phyloP scores from a whole-genome alignment of 1,140 invertebrate species.

The Pseudomyrmex concolor region DNA sequence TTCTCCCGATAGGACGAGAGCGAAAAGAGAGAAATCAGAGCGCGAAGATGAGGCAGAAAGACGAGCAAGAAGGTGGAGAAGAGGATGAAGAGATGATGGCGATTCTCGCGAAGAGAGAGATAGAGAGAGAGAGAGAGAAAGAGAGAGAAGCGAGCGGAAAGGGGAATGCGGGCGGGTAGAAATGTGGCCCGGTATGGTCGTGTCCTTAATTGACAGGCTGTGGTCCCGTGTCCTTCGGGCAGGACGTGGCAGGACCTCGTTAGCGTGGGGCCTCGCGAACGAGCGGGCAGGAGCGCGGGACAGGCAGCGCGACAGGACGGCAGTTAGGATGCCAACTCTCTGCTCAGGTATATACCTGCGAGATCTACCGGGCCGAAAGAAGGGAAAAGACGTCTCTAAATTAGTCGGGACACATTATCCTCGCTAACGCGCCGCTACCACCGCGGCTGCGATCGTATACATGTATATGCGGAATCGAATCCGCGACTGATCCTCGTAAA shows the following conservation, averaged over 20 bases:
- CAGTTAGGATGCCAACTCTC: slow-evolving; percentile 80
- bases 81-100: slow-evolving; percentile 31
- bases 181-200: slow-evolving; percentile 83
- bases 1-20: slow-evolving; percentile 16
- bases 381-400: slow-evolving; percentile 81
- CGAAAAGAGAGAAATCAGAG: slow-evolving; percentile 35
- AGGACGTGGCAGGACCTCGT: slow-evolving; percentile 83
- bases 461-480: slow-evolving; percentile 59
- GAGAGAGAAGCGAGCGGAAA: background rate
- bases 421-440: slow-evolving; percentile 80
- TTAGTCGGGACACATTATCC: slow-evolving; percentile 84
- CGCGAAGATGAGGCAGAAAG: background rate
- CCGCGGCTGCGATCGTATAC: slow-evolving; percentile 74
- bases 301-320: slow-evolving; percentile 68
- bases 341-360: slow-evolving; percentile 76
- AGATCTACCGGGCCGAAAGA: slow-evolving; percentile 70
- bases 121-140: too few relatives aligned
- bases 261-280: slow-evolving; percentile 76
- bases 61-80: slow-evolving; percentile 51
- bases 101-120: slow-evolving; percentile 51
- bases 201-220: slow-evolving; percentile 85
- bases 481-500: slow-evolving; percentile 70
- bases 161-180: slow-evolving; percentile 75
- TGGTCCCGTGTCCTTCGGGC: slow-evolving; percentile 81
- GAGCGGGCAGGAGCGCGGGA: slow-evolving; percentile 45